Evolutionary conservation across 2,113 vertebrate genomes (phyloP).

Genomic region (Sterrhoptilus dennistouni): DNA sequence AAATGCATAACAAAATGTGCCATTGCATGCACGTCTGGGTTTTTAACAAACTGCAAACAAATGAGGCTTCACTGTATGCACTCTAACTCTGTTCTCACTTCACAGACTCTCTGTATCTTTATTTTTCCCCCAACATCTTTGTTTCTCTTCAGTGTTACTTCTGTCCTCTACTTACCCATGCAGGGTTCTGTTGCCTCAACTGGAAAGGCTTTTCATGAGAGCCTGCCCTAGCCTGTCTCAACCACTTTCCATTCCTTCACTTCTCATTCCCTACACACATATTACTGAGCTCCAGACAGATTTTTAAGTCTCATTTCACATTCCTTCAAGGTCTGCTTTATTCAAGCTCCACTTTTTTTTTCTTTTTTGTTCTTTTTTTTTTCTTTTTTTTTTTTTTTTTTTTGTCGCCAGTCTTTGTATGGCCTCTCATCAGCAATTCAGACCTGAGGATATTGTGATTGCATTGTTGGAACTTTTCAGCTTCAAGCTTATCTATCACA

Average conservation of each 20-base stretch:
- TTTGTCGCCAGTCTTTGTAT: background rate
- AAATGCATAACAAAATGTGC: background rate
- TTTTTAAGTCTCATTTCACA: constrained; percentile 54
- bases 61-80: background rate
- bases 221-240: background rate
- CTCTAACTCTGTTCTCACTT: constrained; percentile 28
- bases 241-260: background rate
- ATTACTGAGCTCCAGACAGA: constrained; percentile 23
- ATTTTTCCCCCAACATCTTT: background rate
- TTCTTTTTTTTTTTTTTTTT: background rate
- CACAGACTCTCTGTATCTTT: background rate
- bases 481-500: constrained; percentile 63
- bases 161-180: background rate
- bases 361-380: background rate
- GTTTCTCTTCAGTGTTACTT: background rate
- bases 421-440: constrained; percentile 65
- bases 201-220: constrained; percentile 1
- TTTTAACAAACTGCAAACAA: constrained; percentile 35
- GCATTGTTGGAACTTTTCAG: constrained; percentile 53
- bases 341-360: background rate
- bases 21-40: background rate
- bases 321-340: constrained; percentile 49
- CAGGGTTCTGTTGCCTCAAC: background rate
- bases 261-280: background rate
- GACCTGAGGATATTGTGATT: constrained; percentile 54